Evolutionary conservation across 2,113 vertebrate genomes (phyloP).

Genomic region (Leptocoma aspasia): DNA sequence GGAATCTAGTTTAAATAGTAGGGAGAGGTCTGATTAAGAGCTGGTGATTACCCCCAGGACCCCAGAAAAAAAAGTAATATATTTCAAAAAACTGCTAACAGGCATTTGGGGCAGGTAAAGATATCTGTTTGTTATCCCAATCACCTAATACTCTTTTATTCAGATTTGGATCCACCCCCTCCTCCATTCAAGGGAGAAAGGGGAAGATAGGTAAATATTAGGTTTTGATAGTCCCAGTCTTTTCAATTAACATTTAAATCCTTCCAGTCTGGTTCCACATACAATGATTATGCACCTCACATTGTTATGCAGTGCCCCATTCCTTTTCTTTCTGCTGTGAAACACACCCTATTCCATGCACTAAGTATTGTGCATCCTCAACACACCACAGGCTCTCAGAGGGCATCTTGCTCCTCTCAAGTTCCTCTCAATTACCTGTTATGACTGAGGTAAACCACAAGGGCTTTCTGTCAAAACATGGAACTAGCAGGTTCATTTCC

Average conservation of each 20-base stretch:
- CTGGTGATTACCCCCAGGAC: neutral
- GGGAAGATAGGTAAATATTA: neutral
- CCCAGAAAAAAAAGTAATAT: neutral
- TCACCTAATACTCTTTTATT: neutral
- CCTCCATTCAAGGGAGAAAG: neutral
- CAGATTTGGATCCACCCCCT: neutral
- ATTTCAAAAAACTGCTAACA: neutral
- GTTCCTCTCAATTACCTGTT: neutral
- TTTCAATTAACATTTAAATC: neutral
- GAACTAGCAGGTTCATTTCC: neutral
- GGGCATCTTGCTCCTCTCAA: neutral
- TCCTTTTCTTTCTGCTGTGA: neutral
- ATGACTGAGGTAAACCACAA: neutral
- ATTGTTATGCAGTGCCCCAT: neutral
- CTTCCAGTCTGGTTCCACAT: neutral
- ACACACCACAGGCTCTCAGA: neutral
- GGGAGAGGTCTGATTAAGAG: neutral
- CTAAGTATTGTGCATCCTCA: neutral
- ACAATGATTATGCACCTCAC: neutral
- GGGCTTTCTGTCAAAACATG: neutral
- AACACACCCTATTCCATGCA: fast-evolving
- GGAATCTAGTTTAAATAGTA: neutral
- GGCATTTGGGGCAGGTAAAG: neutral
- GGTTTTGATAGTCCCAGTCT: neutral
- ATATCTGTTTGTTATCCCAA: neutral